Percentiles rank a stretch among this genome's conserved stretches.
phyloP scores from a whole-genome alignment of 2,888 invertebrate genomes.

The Xestoiulus laeticollis region DNA sequence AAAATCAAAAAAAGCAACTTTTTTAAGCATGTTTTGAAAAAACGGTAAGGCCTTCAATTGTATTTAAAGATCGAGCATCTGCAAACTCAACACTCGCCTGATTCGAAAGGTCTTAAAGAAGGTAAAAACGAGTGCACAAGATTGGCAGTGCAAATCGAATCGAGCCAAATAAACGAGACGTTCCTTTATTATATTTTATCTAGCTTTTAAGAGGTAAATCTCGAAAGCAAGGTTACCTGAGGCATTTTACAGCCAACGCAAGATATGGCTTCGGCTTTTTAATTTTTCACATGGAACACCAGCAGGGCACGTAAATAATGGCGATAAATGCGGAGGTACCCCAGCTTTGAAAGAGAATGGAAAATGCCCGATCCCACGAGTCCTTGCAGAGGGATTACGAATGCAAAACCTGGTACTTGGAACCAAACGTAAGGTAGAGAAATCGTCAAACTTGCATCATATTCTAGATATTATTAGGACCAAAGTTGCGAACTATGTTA shows the following conservation, averaged over 20 bases:
- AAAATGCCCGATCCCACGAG: conserved; percentile 60
- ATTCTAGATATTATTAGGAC: too few species aligned
- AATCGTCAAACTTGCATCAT: too few species aligned
- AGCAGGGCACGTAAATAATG: conserved; percentile 34
- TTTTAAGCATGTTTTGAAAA: too few species aligned
- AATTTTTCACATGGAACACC: conserved; percentile 47
- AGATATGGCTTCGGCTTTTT: too few species aligned
- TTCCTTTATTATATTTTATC: too few species aligned
- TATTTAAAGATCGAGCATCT: conserved; percentile 92
- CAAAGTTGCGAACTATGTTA: too few species aligned
- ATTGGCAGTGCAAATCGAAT: neutral
- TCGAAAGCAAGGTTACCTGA: too few species aligned
- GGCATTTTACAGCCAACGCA: too few species aligned
- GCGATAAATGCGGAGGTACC: conserved; percentile 48
- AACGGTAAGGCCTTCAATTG: conserved; percentile 88
- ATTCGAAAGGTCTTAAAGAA: neutral
- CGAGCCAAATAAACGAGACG: neutral
- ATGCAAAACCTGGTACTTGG: conserved; percentile 95
- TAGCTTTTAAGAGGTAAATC: too few species aligned
- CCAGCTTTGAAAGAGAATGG: conserved; percentile 56
- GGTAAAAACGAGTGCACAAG: neutral
- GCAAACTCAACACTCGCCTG: conserved; percentile 78
- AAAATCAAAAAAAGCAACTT: too few species aligned
- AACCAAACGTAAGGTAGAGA: conserved; percentile 85
- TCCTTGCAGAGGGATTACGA: conserved; percentile 80